These are phyloP conservation scores for Drosophila kohkoa DNA, from an alignment of 1,140 invertebrate genomes.

Conservation along the genomic window DNA sequence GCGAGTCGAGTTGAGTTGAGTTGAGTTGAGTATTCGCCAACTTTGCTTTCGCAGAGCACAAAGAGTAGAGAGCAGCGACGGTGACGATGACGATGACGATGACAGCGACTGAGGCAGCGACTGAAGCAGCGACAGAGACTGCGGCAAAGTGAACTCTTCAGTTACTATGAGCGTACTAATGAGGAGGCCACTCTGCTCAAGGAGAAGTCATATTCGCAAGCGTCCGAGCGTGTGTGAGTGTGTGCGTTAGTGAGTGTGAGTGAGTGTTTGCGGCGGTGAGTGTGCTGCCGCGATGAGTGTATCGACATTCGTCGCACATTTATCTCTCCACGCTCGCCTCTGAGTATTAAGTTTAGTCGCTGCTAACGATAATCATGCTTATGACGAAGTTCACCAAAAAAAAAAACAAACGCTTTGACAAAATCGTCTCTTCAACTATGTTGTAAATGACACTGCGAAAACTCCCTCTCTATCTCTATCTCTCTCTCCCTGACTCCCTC, in stretches of 20 bases:
- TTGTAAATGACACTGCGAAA: not conserved
- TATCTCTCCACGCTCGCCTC: not conserved
- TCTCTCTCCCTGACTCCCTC: too few relatives aligned
- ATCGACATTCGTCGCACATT: conserved; percentile 12
- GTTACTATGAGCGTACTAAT: conserved; percentile 76
- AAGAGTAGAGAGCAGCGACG: conserved; percentile 8
- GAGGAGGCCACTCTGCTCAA: conserved; percentile 46
- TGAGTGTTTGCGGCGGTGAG: conserved; percentile 3
- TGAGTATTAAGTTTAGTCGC: not conserved
- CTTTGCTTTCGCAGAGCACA: conserved; percentile 32
- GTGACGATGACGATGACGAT: too few relatives aligned
- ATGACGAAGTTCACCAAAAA: not conserved
- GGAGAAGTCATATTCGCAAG: conserved; percentile 8
- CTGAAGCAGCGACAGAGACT: conserved; percentile 11
- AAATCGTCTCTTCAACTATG: not conserved
- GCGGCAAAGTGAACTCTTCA: conserved; percentile 66
- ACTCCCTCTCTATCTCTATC: too few relatives aligned
- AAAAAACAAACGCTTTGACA: not conserved
- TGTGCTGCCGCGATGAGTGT: conserved; percentile 14
- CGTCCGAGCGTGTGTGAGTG: conserved; percentile 8
- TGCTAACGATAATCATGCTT: conserved; percentile 4
- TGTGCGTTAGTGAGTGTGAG: conserved; percentile 16
- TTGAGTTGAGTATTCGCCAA: conserved; percentile 31
- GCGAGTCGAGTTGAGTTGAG: too few relatives aligned
- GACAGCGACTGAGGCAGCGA: not conserved